These are phyloP conservation scores for Gobio occitaniae DNA, from an alignment of 2,797 vertebrate genomes.

Conservation along the genomic window DNA sequence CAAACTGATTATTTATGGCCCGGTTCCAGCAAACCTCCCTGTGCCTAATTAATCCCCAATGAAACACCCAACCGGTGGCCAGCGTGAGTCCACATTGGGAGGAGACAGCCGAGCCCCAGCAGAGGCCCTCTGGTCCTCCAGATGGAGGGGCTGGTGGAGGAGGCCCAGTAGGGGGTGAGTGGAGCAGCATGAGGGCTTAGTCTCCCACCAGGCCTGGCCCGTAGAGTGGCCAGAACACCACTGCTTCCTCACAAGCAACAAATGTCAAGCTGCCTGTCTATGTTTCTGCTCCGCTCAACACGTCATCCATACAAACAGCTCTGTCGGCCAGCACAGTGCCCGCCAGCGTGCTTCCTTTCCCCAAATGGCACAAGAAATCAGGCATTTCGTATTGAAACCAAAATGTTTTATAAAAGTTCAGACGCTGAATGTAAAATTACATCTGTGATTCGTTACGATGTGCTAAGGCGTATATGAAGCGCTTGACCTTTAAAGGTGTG, in stretches of 20 bases:
- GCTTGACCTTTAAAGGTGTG: slow-evolving; percentile 35
- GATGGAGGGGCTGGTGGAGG: slow-evolving; percentile 49
- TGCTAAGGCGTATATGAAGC: slow-evolving; percentile 6
- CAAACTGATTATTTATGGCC: slow-evolving; percentile 39
- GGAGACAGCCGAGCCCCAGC: slow-evolving; percentile 40
- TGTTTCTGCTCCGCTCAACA: slow-evolving; percentile 74
- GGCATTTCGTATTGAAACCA: slow-evolving; percentile 1
- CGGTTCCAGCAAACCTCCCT: slow-evolving; percentile 31
- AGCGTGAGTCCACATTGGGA: slow-evolving; percentile 26
- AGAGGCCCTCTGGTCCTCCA: slow-evolving; percentile 57
- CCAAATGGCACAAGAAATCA: slow-evolving; percentile 12
- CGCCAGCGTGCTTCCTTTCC: background rate
- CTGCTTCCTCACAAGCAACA: slow-evolving; percentile 73
- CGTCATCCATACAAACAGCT: slow-evolving; percentile 66
- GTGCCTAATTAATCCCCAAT: slow-evolving; percentile 60
- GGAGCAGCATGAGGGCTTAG: slow-evolving; percentile 38
- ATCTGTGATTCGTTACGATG: background rate
- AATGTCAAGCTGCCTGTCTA: slow-evolving; percentile 71
- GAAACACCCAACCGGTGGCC: slow-evolving; percentile 48
- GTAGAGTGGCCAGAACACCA: slow-evolving; percentile 49
- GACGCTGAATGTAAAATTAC: background rate
- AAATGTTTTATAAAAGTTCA: slow-evolving; percentile 27
- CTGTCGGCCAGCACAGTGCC: slow-evolving; percentile 17
- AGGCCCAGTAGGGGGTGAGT: slow-evolving; percentile 26
- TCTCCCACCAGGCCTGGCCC: slow-evolving; percentile 36